Base-by-base conservation (phyloP, 2,113 vertebrate species). In the Anarrhichthys ocellatus region DNA sequence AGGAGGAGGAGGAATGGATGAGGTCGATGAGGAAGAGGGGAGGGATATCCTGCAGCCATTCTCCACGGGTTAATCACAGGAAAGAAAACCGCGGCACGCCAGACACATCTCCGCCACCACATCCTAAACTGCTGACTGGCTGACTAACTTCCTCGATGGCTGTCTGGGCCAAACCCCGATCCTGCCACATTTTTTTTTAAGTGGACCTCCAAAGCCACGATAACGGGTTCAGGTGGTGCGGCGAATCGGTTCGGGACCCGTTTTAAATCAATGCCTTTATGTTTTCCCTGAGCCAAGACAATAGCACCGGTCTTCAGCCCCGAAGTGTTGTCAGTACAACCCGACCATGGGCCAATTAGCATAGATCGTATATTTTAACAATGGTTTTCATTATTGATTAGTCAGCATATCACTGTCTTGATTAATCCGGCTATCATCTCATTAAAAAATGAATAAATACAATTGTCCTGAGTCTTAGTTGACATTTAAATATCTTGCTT, bases 11-110 rank as follows among this genome's bases (percentile, higher is more conserved):
- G 82, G 80, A 69, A 27, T 87, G 76, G 69, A 88, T 63, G 78
- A 42, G 74, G 59, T 77, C 77, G 83, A 82, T 79, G 76, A 69
- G 84, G 78, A 88, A 86, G 61, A 86, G 79, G 24, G 71, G 78
- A 91, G 82, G 92, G 91, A 92, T 83, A 88, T 94, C 89, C 93
- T 92, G 74, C 78, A 73, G 85, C 80, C 87, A 90, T 93, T 93
- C 92, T 92, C 85, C 44, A 75, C 40, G 68, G 79, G 83, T 92
- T 93, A 92, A 91, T 94, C 93, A 94, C 90, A 92, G 92, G 92
- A 93, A 92, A 73, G 78, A 58, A 32, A 88, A 85, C 46, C 77
- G 52, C 77, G 79, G 87, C 61, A 8, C 15, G 66, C 72, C 82
- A 91, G 90, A 94, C 89, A 87, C 50, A 84, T 89, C 58, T 44